Evolutionary conservation across 2,797 vertebrate genomes (phyloP).

Genomic region (Artibeus jamaicensis): DNA sequence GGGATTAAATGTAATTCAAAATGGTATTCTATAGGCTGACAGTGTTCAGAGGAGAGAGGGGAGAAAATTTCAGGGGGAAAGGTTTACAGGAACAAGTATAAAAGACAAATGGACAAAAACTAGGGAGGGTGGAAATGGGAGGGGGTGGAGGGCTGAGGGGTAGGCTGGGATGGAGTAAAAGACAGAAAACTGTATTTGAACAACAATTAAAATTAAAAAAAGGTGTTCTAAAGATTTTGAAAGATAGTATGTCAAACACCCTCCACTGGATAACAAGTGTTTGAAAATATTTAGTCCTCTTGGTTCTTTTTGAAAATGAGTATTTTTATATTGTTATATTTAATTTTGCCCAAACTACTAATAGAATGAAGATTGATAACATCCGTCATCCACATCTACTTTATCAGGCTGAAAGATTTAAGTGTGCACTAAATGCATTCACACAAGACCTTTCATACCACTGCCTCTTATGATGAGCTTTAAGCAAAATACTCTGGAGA

Average conservation of each 20-base stretch:
- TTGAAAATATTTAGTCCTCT: neutral
- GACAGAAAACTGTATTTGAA: no score
- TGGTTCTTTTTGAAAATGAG: neutral
- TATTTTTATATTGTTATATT: conserved; percentile 9
- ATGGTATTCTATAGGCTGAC: neutral
- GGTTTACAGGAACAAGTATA: no score
- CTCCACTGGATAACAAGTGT: neutral
- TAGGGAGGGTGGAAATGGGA: no score
- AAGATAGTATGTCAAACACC: neutral
- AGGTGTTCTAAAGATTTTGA: neutral
- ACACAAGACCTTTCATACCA: neutral
- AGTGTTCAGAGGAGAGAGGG: no score
- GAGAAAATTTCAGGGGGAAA: no score
- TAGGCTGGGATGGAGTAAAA: no score
- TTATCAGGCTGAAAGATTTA: conserved; percentile 1
- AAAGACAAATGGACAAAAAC: no score
- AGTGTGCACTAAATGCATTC: neutral
- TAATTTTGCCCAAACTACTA: conserved; percentile 9
- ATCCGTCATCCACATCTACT: neutral
- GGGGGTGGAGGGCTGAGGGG: no score
- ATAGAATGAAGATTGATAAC: neutral
- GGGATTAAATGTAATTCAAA: conserved; percentile 23
- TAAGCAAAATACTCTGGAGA: conserved; percentile 23
- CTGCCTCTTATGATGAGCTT: neutral
- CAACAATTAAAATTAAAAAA: no score